Evolutionary conservation across 2,797 vertebrate species (phyloP).

Genomic region (Neopelma chrysocephalum): DNA sequence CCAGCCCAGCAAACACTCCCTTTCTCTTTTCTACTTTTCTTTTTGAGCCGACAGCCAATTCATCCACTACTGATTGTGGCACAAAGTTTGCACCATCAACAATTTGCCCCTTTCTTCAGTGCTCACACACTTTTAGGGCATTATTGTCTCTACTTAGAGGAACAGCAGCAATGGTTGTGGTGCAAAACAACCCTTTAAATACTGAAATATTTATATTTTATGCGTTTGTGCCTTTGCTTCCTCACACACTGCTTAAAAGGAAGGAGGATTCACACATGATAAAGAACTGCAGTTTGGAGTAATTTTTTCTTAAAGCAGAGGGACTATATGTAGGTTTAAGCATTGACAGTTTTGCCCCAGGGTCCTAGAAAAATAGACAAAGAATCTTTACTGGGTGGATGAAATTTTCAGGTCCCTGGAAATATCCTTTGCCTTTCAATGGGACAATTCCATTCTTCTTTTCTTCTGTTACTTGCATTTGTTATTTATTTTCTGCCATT

Average conservation of each 20-base stretch:
- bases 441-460: neutral
- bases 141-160: neutral
- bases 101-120: neutral
- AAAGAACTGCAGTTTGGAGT: neutral
- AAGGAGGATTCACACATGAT: neutral
- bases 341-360: neutral
- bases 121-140: neutral
- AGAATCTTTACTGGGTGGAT: neutral
- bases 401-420: neutral
- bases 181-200: neutral
- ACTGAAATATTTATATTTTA: neutral
- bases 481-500: neutral
- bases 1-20: neutral
- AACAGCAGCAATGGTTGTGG: fast-evolving
- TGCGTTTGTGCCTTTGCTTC: neutral
- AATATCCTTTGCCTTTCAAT: neutral
- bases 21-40: neutral
- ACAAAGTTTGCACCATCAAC: neutral
- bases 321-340: neutral
- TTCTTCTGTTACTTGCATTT: neutral
- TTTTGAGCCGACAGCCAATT: neutral
- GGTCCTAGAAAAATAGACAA: neutral
- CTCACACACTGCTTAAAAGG: neutral
- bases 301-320: neutral
- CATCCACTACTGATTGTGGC: neutral